Evolutionary conservation across 2,888 invertebrate genomes (phyloP).

Genomic region (Incurvaria masculella): DNA sequence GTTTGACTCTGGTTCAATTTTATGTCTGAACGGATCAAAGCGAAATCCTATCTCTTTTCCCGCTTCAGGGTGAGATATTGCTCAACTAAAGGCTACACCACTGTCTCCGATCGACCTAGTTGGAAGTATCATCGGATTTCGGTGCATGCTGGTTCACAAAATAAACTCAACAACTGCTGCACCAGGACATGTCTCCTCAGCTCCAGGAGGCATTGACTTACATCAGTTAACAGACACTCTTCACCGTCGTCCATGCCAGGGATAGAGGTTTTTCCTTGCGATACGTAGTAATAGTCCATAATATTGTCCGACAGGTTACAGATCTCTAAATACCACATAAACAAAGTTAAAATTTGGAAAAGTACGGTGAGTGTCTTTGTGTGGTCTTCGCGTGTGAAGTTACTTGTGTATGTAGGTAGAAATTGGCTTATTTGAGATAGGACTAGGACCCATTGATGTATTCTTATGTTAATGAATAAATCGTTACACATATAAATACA

Average conservation of each 20-base stretch:
- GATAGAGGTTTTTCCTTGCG: constrained; percentile 92
- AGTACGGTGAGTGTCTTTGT: constrained; percentile 10
- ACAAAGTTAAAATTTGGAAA: constrained; percentile 25
- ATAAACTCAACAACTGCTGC: constrained; percentile 6
- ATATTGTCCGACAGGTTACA: constrained; percentile 76
- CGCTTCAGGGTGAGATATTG: background rate
- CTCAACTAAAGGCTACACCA: background rate
- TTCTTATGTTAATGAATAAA: too few relatives aligned
- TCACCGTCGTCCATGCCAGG: constrained; percentile 89
- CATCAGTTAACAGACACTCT: constrained; percentile 79
- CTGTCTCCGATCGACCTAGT: background rate
- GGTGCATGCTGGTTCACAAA: constrained; percentile 16
- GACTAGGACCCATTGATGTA: too few relatives aligned
- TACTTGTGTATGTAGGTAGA: too few relatives aligned
- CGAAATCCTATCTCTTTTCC: background rate
- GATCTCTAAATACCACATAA: constrained; percentile 58
- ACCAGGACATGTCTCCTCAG: constrained; percentile 7
- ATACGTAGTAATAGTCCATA: constrained; percentile 82
- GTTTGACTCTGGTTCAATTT: too few relatives aligned
- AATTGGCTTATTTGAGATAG: too few relatives aligned
- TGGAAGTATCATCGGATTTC: constrained; percentile 3
- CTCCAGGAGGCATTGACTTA: constrained; percentile 52
- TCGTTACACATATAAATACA: too few relatives aligned
- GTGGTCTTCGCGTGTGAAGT: constrained; percentile 13
- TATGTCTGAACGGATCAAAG: too few relatives aligned